These are phyloP conservation scores for Salminus brasiliensis DNA, from an alignment of 2,113 vertebrate genomes.

Conservation along the genomic window DNA sequence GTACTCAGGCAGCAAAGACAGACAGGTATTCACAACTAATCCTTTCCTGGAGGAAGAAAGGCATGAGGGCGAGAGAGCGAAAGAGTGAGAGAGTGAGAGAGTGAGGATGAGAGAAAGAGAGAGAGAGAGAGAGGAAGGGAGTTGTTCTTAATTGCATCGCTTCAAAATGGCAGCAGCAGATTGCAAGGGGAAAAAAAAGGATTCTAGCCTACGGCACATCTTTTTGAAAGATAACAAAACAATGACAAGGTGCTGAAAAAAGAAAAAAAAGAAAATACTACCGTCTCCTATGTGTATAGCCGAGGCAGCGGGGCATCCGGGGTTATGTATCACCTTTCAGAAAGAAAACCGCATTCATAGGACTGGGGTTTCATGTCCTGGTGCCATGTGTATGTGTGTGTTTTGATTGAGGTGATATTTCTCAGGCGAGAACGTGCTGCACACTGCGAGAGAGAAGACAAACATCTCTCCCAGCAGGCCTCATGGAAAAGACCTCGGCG, in stretches of 20 bases:
- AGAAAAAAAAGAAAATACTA: too few species aligned
- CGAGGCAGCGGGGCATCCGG: conserved; percentile 50
- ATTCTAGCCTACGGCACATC: conserved; percentile 50
- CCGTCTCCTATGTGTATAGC: conserved; percentile 56
- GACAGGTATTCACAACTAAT: conserved; percentile 63
- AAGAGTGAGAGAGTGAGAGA: conserved; percentile 12
- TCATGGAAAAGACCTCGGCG: background rate
- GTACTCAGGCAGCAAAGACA: conserved; percentile 41
- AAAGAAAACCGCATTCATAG: conserved; percentile 57
- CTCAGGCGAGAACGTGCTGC: conserved; percentile 53
- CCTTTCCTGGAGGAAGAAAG: conserved; percentile 52
- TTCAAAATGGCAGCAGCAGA: conserved; percentile 60
- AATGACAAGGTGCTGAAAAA: conserved; percentile 25
- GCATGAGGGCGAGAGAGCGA: conserved; percentile 44
- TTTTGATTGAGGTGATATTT: conserved; percentile 50
- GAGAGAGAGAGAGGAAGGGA: conserved; percentile 34
- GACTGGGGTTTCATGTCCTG: conserved; percentile 59
- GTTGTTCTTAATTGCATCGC: conserved; percentile 65
- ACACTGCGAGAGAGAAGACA: conserved; percentile 45
- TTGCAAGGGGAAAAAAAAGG: conserved; percentile 42
- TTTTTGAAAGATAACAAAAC: conserved; percentile 54
- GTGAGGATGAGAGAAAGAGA: conserved; percentile 37
- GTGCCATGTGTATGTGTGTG: conserved; percentile 37
- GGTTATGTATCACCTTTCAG: conserved; percentile 56
- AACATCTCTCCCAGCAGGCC: conserved; percentile 7